Percentiles rank a stretch among this genome's conserved stretches.
Conservation (phyloP, 35 echinoderm and acorn worm species). For the Heliocidaris tuberculata region DNA sequence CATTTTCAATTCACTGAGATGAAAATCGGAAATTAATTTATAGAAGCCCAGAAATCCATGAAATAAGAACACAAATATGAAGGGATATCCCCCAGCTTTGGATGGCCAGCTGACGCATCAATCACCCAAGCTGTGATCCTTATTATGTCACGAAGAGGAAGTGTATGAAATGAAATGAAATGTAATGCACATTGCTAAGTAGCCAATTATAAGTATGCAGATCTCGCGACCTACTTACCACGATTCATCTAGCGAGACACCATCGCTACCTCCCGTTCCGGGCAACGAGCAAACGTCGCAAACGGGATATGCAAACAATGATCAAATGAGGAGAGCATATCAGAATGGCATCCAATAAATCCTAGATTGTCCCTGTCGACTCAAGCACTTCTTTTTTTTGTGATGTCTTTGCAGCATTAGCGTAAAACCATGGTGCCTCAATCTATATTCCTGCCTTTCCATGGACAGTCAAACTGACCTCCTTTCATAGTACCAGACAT, state of each 20-base stretch:
- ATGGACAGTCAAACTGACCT: constrained; percentile 33
- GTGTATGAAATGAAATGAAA: constrained; percentile 24
- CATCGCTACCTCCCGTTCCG: neutral
- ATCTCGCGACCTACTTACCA: constrained; percentile 39
- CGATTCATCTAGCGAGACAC: neutral
- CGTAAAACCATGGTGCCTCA: neutral
- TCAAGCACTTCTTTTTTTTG: neutral
- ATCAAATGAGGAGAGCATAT: neutral
- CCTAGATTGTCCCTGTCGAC: neutral
- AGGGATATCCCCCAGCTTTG: neutral
- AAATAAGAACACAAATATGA: neutral
- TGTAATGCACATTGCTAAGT: constrained; percentile 50
- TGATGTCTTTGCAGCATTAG: neutral
- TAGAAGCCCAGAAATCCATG: neutral
- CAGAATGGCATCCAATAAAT: constrained; percentile 1
- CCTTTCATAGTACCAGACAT: constrained; percentile 19
- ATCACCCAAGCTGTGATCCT: neutral
- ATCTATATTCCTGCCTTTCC: neutral
- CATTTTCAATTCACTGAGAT: neutral
- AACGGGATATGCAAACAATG: neutral
- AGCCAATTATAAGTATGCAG: constrained; percentile 30
- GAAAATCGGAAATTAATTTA: neutral
- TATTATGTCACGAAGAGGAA: neutral
- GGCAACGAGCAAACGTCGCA: neutral
- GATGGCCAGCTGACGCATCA: neutral